Evolutionary conservation across 1,140 invertebrate species (phyloP).

Genomic region (Panagrolaimus sp.): DNA sequence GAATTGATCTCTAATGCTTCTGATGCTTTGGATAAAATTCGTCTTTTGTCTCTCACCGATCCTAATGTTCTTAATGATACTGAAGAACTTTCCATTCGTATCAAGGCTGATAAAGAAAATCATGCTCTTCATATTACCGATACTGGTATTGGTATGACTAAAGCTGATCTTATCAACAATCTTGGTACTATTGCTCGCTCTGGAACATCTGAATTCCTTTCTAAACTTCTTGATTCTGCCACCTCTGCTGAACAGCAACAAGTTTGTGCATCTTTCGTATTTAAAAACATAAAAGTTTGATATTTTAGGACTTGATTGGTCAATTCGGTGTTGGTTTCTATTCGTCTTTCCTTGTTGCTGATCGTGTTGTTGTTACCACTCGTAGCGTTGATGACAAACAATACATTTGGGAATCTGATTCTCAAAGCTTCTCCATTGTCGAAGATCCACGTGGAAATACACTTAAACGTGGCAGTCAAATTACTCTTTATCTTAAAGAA

Average conservation of each 20-base stretch:
- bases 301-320: conserved; percentile 61
- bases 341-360: conserved; percentile 88
- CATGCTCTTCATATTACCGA: conserved; percentile 89
- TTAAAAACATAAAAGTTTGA: too few relatives aligned
- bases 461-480: conserved; percentile 76
- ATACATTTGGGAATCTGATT: conserved; percentile 96
- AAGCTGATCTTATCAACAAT: conserved; percentile 86
- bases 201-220: conserved; percentile 93
- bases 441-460: conserved; percentile 90
- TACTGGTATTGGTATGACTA: conserved; percentile 93
- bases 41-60: conserved; percentile 83
- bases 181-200: conserved; percentile 98
- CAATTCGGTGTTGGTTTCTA: conserved; percentile 98
- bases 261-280: background rate
- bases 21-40: conserved; percentile 84
- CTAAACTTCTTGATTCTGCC: conserved; percentile 76
- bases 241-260: conserved; percentile 67
- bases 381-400: conserved; percentile 88
- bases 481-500: conserved; percentile 82
- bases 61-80: conserved; percentile 71
- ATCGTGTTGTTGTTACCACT: conserved; percentile 79
- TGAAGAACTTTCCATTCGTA: conserved; percentile 79
- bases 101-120: conserved; percentile 93
- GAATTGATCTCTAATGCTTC: conserved; percentile 96
- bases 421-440: conserved; percentile 75